Conservation (phyloP, 2,888 invertebrate genomes). For the Drosophila neotestacea region DNA sequence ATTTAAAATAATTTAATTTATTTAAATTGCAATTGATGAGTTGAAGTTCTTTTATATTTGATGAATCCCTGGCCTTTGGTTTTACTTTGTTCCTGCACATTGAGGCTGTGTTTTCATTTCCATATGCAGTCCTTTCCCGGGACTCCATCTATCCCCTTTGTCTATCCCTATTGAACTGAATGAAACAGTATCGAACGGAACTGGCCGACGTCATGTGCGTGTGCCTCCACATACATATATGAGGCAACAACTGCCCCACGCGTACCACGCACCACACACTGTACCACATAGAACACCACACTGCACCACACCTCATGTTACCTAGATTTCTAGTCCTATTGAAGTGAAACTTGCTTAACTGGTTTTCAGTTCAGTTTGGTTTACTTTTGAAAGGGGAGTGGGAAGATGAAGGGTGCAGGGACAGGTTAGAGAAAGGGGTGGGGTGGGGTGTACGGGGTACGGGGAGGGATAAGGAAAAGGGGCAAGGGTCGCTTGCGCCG, state of each 20-base stretch:
- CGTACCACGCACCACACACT: background rate
- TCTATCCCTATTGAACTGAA: slow-evolving; percentile 15
- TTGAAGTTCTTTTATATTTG: background rate
- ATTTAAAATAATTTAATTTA: no score
- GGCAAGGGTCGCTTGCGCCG: slow-evolving; percentile 9
- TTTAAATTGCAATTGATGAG: no score
- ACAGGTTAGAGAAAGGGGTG: background rate
- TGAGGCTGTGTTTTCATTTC: slow-evolving; percentile 52
- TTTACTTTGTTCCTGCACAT: slow-evolving; percentile 47
- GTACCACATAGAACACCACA: background rate
- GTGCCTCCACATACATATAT: slow-evolving; percentile 9
- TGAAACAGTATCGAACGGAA: slow-evolving; percentile 6
- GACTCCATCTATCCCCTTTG: background rate
- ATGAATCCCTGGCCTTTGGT: slow-evolving; percentile 30
- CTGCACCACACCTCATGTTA: slow-evolving; percentile 12
- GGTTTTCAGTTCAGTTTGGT: slow-evolving; percentile 71
- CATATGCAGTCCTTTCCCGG: slow-evolving; percentile 46
- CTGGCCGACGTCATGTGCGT: slow-evolving; percentile 24
- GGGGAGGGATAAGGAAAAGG: background rate
- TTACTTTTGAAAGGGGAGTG: slow-evolving; percentile 30
- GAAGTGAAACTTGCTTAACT: slow-evolving; percentile 70
- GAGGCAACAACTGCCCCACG: background rate
- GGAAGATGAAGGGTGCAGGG: background rate
- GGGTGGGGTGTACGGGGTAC: background rate
- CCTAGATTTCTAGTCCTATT: slow-evolving; percentile 13